Evolutionary conservation across 2,888 invertebrate species (phyloP).

Genomic region (Plemyria rubiginata): DNA sequence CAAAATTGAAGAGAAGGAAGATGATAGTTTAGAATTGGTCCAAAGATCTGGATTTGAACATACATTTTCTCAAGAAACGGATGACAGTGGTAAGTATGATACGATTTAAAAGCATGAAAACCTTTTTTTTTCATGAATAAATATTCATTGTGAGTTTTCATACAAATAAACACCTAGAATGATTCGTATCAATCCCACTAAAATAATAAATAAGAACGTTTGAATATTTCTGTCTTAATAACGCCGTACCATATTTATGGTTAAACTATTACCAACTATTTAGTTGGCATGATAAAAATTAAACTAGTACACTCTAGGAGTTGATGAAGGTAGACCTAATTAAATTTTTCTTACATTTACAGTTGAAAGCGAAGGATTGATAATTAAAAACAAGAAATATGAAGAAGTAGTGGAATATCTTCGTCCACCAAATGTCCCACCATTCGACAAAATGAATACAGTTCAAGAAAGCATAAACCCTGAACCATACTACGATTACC

Average conservation of each 20-base stretch:
- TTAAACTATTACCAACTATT: too few species aligned
- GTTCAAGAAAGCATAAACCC: neutral
- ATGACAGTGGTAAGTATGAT: conserved; percentile 10
- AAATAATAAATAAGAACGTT: too few species aligned
- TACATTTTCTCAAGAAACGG: neutral
- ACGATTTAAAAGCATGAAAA: too few species aligned
- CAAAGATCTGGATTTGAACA: neutral
- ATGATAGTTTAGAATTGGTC: neutral
- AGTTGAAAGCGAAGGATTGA: conserved; percentile 16
- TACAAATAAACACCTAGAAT: too few species aligned
- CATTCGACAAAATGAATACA: neutral
- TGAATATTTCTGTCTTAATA: too few species aligned
- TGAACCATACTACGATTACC: neutral
- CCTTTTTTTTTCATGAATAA: neutral
- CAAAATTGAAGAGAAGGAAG: neutral
- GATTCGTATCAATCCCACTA: too few species aligned
- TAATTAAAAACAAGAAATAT: conserved; percentile 24
- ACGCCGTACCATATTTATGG: too few species aligned
- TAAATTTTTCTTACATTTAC: conserved; percentile 7
- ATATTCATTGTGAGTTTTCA: neutral
- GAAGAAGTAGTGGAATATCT: conserved; percentile 31
- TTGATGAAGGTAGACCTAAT: too few species aligned
- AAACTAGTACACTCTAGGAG: too few species aligned
- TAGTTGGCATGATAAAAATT: too few species aligned
- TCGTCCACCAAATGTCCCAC: conserved; percentile 1